Evolutionary conservation across 2,113 vertebrate genomes (phyloP).

Genomic region (Amphilophus citrinellus): DNA sequence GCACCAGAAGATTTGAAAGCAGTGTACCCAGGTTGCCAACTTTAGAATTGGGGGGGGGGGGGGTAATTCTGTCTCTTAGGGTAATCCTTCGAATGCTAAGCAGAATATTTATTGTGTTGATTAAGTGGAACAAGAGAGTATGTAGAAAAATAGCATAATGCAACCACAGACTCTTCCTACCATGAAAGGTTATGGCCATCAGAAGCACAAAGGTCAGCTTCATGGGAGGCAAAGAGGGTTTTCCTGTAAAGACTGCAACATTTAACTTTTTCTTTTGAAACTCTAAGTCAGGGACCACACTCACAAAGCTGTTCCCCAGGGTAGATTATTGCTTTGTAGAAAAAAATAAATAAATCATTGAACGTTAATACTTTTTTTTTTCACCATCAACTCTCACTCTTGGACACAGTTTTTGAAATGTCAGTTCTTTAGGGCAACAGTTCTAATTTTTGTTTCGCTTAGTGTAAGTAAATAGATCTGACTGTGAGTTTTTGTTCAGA

Average conservation of each 20-base stretch:
- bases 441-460: constrained; percentile 66
- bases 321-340: constrained; percentile 67
- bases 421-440: constrained; percentile 64
- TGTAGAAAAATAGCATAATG: not conserved
- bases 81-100: constrained; percentile 3
- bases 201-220: constrained; percentile 66
- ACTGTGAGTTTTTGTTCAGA: constrained; percentile 81
- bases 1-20: not conserved
- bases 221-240: constrained; percentile 37
- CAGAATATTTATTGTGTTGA: not conserved
- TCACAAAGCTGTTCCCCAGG: constrained; percentile 70
- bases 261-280: constrained; percentile 69
- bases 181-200: constrained; percentile 44
- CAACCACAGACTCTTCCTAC: constrained; percentile 13
- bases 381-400: constrained; percentile 55
- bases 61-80: not conserved
- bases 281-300: constrained; percentile 47
- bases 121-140: not conserved
- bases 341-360: constrained; percentile 38
- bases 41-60: not conserved
- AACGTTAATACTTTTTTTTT: constrained; percentile 49
- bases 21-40: not conserved
- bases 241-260: constrained; percentile 52
- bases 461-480: constrained; percentile 76
- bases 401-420: constrained; percentile 71